These are phyloP conservation scores for Emmelina monodactyla DNA, from an alignment of 2,888 invertebrate species.

Conservation along the genomic window DNA sequence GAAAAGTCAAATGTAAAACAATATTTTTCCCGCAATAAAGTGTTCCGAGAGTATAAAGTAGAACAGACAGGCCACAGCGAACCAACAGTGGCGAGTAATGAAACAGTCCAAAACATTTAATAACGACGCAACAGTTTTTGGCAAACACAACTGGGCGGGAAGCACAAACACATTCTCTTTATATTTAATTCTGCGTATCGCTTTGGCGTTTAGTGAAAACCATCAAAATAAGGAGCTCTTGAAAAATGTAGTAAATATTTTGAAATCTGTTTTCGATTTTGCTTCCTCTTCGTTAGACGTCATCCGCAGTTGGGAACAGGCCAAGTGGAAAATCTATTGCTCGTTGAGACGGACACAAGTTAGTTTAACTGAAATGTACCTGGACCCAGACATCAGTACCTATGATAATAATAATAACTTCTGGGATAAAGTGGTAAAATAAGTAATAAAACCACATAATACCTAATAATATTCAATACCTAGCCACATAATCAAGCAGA, in stretches of 20 bases:
- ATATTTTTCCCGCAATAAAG: too few relatives aligned
- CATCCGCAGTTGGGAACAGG: conserved; percentile 37
- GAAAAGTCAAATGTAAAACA: too few relatives aligned
- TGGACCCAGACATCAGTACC: too few relatives aligned
- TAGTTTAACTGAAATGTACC: background rate
- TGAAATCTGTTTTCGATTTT: conserved; percentile 21
- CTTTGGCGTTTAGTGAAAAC: too few relatives aligned
- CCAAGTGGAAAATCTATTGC: conserved; percentile 34
- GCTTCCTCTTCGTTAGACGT: conserved; percentile 22
- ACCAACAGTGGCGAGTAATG: conserved; percentile 17
- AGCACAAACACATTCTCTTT: conserved; percentile 15
- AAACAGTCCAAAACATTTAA: conserved; percentile 20
- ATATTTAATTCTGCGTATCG: conserved; percentile 11
- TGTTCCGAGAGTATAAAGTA: too few relatives aligned
- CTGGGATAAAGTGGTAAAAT: too few relatives aligned
- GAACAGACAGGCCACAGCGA: too few relatives aligned
- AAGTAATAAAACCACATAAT: too few relatives aligned
- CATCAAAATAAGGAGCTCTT: background rate
- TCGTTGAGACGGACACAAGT: background rate
- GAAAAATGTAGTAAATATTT: conserved; percentile 21
- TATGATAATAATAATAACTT: too few relatives aligned
- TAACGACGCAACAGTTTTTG: conserved; percentile 47
- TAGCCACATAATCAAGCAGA: too few relatives aligned
- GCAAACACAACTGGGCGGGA: conserved; percentile 26
- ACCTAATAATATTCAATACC: too few relatives aligned